These are phyloP conservation scores for Trachurus trachurus DNA, from an alignment of 2,797 vertebrate species.

Conservation along the genomic window DNA sequence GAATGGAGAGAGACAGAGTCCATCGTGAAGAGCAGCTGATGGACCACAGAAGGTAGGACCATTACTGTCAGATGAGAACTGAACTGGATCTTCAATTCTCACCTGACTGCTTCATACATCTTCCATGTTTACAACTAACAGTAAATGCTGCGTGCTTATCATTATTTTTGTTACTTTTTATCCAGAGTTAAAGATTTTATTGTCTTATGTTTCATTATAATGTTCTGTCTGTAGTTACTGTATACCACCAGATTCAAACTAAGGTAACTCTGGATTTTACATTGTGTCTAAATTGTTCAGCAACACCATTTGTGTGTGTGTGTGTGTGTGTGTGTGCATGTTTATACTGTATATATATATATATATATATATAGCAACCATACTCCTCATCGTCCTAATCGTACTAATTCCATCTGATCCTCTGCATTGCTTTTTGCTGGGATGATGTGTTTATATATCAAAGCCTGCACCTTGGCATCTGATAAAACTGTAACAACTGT, in stretches of 20 bases:
- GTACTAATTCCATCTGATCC: too few species aligned
- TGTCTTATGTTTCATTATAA: not conserved
- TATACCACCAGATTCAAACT: too few species aligned
- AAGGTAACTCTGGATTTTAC: not conserved
- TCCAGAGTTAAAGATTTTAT: not conserved
- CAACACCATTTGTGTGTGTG: too few species aligned
- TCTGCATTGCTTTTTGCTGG: not conserved
- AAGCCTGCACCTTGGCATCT: not conserved
- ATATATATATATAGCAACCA: too few species aligned
- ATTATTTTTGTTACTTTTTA: not conserved
- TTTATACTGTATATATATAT: too few species aligned
- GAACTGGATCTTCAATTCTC: too few species aligned
- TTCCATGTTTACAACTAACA: not conserved
- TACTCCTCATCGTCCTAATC: too few species aligned
- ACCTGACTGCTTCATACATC: too few species aligned
- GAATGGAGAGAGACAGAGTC: accelerated
- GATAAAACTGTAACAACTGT: not conserved
- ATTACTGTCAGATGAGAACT: too few species aligned
- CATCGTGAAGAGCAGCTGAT: not conserved
- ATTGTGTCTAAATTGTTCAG: not conserved
- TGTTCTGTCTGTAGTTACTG: too few species aligned
- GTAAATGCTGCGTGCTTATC: not conserved
- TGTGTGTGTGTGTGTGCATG: too few species aligned
- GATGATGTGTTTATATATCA: not conserved
- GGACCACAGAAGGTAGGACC: slow-evolving; percentile 38